Conservation (phyloP, 2,888 invertebrate genomes). For the Nephrotoma guestfalica region DNA sequence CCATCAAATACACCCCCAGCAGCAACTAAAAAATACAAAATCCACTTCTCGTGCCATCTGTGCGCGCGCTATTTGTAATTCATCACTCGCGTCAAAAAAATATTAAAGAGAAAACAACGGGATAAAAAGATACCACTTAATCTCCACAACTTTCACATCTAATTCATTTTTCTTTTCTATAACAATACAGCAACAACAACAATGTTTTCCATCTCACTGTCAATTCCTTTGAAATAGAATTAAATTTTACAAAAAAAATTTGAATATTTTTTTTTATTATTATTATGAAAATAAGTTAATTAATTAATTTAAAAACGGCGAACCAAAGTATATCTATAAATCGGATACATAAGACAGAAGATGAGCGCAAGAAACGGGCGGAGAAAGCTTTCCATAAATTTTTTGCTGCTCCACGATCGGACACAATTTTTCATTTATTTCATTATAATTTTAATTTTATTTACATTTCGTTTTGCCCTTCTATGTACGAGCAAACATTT, state of each 20-base stretch:
- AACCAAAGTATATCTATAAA: neutral
- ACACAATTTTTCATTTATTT: neutral
- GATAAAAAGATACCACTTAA: neutral
- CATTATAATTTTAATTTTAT: neutral
- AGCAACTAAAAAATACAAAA: too few species aligned
- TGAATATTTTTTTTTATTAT: neutral
- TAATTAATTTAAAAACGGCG: neutral
- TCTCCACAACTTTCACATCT: neutral
- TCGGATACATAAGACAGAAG: neutral
- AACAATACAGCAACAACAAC: neutral
- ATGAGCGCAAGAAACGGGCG: neutral
- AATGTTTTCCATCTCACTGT: neutral
- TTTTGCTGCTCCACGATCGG: neutral
- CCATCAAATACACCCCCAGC: neutral
- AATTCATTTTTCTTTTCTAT: neutral
- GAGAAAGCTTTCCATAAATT: neutral
- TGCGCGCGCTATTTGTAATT: neutral
- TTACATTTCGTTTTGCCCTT: neutral
- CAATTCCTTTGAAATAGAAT: neutral
- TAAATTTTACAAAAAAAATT: neutral
- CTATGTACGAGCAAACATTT: neutral
- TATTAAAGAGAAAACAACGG: neutral
- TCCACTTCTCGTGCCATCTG: neutral
- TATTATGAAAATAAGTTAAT: neutral
- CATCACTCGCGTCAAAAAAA: neutral